Percentiles rank a stretch among this genome's conserved stretches.
Conservation (phyloP, 2,888 invertebrate genomes). For the Drosophila eohydei region DNA sequence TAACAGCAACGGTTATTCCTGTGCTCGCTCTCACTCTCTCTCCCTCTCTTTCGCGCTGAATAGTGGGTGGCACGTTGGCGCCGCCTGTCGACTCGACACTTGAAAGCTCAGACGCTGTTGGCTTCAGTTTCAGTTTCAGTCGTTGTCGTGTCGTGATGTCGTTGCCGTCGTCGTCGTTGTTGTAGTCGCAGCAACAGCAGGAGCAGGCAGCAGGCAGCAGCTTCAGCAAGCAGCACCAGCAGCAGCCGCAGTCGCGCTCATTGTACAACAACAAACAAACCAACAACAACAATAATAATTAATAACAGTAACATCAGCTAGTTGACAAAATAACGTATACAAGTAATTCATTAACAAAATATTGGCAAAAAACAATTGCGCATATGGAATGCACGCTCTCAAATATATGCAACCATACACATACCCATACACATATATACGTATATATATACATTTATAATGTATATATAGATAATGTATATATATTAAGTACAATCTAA, state of each 20-base stretch:
- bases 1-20: constrained; percentile 33
- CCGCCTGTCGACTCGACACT: constrained; percentile 52
- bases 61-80: constrained; percentile 34
- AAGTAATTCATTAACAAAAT: constrained; percentile 21
- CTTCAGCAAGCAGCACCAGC: constrained; percentile 83
- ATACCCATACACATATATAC: constrained; percentile 5
- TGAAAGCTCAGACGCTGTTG: constrained; percentile 53
- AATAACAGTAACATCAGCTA: constrained; percentile 23
- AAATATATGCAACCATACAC: constrained; percentile 29
- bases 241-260: constrained; percentile 83
- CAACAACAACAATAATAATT: constrained; percentile 26
- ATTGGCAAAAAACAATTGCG: constrained; percentile 40
- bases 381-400: constrained; percentile 70
- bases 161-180: constrained; percentile 76
- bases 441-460: constrained; percentile 1
- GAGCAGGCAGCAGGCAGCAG: constrained; percentile 82
- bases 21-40: constrained; percentile 1
- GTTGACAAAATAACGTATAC: constrained; percentile 1
- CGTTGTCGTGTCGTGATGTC: constrained; percentile 84
- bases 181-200: constrained; percentile 72
- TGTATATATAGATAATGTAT: constrained; percentile 5
- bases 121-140: constrained; percentile 67
- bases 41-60: neutral
- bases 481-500: constrained; percentile 59
- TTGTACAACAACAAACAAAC: constrained; percentile 51